These are phyloP conservation scores for Athene noctua DNA, from an alignment of 2,113 vertebrate genomes.

Conservation along the genomic window DNA sequence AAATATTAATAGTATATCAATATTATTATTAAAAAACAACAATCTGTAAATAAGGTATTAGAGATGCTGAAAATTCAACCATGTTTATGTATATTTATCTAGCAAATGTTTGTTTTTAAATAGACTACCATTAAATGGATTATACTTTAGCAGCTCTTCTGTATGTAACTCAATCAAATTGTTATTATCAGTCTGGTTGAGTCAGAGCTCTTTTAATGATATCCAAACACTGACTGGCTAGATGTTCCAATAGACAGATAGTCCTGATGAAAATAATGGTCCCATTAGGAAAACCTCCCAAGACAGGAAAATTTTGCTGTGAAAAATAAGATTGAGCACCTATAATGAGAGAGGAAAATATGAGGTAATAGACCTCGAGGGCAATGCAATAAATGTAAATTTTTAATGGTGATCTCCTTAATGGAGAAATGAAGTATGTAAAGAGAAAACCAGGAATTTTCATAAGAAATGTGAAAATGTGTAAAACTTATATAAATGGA, in stretches of 20 bases:
- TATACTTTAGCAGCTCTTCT: neutral
- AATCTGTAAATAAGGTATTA: neutral
- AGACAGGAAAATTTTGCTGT: neutral
- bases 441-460: neutral
- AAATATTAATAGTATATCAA: neutral
- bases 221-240: neutral
- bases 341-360: neutral
- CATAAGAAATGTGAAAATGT: neutral
- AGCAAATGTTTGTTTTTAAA: neutral
- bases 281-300: neutral
- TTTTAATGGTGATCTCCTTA: neutral
- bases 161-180: neutral
- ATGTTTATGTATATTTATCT: neutral
- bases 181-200: neutral
- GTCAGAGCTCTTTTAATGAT: neutral
- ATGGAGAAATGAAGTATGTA: neutral
- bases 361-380: neutral
- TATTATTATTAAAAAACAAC: neutral
- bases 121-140: neutral
- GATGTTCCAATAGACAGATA: neutral
- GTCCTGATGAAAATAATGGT: neutral
- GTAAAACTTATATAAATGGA: neutral
- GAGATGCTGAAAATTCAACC: neutral
- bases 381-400: neutral
- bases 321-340: neutral